Evolutionary conservation across 1,140 invertebrate species (phyloP).

Genomic region (Plodia interpunctella): DNA sequence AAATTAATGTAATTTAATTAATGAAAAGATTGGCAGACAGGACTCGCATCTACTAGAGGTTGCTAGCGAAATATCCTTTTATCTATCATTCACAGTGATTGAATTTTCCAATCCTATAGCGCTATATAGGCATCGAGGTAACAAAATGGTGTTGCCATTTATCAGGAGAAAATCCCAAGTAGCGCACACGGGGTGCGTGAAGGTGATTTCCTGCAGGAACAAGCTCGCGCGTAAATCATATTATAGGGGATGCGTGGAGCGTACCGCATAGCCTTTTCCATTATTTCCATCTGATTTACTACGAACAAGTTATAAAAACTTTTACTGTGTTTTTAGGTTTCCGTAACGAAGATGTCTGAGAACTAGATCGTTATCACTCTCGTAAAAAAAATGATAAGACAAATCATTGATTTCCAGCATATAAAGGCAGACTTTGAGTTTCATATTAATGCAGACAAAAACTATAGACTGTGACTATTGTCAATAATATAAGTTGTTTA

Average conservation of each 20-base stretch:
- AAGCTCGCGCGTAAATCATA: constrained; percentile 29
- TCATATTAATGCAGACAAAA: no score
- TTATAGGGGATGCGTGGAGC: constrained; percentile 8
- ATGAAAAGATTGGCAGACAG: no score
- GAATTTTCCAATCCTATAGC: constrained; percentile 7
- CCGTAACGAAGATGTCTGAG: no score
- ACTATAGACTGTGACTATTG: neutral
- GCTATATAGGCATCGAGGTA: constrained; percentile 8
- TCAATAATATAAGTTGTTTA: no score
- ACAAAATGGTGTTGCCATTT: constrained; percentile 23
- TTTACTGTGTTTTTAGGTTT: no score
- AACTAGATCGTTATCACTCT: no score
- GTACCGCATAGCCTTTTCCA: neutral
- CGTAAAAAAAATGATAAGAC: no score
- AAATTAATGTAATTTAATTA: no score
- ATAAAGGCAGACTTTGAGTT: no score
- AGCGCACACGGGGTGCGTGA: constrained; percentile 20
- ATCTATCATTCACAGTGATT: neutral
- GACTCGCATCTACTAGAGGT: no score
- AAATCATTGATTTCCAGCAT: no score
- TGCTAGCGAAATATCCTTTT: neutral
- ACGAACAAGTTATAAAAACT: no score
- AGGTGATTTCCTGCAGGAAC: constrained; percentile 30
- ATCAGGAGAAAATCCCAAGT: constrained; percentile 26
- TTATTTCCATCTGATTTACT: neutral